phyloP scores from a whole-genome alignment of 2,888 invertebrate species.

The Calameuta idolon region DNA sequence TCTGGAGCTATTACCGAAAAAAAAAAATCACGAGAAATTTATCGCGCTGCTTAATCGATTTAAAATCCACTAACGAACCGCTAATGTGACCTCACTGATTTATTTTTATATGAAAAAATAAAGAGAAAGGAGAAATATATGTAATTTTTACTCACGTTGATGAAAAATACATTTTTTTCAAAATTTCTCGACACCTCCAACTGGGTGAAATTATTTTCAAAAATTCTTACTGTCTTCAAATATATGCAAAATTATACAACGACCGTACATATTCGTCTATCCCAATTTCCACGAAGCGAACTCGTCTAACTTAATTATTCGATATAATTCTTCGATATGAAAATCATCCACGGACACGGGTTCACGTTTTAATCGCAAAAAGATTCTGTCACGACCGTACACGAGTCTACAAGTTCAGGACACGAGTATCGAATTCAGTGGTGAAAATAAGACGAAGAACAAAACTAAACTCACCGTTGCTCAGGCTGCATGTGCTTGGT shows the following conservation, averaged over 20 bases:
- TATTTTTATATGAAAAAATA: neutral
- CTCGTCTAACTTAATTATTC: neutral
- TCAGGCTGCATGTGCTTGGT: slow-evolving; percentile 38
- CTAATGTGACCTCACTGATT: slow-evolving; percentile 31
- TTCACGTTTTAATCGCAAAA: neutral
- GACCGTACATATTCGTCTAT: neutral
- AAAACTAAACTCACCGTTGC: slow-evolving; percentile 48
- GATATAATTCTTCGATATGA: neutral
- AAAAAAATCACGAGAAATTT: slow-evolving; percentile 35
- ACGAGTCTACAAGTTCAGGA: neutral
- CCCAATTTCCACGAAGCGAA: neutral
- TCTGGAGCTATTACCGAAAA: slow-evolving; percentile 35
- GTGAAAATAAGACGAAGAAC: neutral
- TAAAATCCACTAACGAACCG: slow-evolving; percentile 43
- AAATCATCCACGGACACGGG: neutral
- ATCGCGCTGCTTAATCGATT: slow-evolving; percentile 43
- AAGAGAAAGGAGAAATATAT: neutral
- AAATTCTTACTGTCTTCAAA: neutral
- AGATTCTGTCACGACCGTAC: neutral
- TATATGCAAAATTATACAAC: neutral
- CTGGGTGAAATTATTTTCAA: neutral
- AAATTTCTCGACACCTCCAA: neutral
- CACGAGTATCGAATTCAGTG: neutral
- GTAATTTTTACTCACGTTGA: too few relatives aligned
- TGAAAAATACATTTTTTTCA: neutral